phyloP scores from a whole-genome alignment of 2,797 vertebrate genomes.

The Bradypus variegatus region DNA sequence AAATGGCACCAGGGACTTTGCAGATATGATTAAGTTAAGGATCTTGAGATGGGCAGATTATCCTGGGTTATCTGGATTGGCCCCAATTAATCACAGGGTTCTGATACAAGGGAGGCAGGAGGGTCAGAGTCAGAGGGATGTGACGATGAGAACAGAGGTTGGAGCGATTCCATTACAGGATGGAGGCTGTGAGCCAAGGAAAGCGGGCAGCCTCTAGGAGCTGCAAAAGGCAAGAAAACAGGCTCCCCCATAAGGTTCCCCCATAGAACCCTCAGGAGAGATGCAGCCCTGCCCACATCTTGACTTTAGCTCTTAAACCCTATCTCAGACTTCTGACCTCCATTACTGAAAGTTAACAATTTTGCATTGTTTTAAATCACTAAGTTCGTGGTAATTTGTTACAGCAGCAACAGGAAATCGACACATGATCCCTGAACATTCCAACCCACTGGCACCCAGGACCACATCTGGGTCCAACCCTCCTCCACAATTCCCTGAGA shows the following conservation, averaged over 20 bases:
- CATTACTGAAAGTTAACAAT: neutral
- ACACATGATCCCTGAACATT: neutral
- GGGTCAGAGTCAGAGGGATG: neutral
- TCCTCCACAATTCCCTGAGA: neutral
- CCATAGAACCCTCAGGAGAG: neutral
- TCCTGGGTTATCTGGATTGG: neutral
- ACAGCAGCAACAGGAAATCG: neutral
- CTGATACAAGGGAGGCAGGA: neutral
- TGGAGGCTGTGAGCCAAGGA: neutral
- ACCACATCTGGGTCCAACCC: too few species aligned
- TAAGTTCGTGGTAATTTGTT: neutral
- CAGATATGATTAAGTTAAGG: neutral
- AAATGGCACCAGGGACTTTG: neutral
- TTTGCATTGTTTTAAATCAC: neutral
- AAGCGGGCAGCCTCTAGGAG: accelerated
- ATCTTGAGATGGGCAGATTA: neutral
- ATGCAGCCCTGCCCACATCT: neutral
- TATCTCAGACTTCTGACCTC: neutral
- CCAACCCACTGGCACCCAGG: neutral
- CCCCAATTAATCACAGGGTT: neutral
- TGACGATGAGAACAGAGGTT: neutral
- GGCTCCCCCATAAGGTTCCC: neutral
- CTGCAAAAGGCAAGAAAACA: neutral
- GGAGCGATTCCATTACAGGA: neutral
- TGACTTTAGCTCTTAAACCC: neutral